Evolutionary conservation across 2,113 vertebrate genomes (phyloP).

Genomic region (Oenanthe melanoleuca): DNA sequence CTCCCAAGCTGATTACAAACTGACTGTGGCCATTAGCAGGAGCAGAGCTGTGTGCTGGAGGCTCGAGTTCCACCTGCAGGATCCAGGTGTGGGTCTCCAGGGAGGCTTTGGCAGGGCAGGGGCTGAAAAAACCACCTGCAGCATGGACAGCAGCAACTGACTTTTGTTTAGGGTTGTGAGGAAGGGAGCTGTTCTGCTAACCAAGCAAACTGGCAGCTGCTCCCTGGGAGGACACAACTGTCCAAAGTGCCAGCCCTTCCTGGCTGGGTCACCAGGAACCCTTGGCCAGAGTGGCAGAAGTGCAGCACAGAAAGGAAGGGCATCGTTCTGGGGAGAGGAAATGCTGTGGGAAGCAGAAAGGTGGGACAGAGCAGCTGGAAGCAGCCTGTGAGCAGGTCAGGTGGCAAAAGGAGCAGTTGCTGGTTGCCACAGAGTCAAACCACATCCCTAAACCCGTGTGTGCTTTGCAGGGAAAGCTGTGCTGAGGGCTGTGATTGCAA

Average conservation of each 20-base stretch:
- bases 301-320: neutral
- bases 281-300: neutral
- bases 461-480: neutral
- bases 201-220: neutral
- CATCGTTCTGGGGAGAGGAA: neutral
- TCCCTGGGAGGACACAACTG: neutral
- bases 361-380: neutral
- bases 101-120: neutral
- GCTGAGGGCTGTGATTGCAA: neutral
- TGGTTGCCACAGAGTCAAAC: neutral
- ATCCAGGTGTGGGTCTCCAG: neutral
- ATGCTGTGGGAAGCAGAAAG: neutral
- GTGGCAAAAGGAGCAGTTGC: neutral
- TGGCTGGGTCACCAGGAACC: neutral
- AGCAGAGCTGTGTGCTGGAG: neutral
- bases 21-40: accelerated
- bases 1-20: neutral
- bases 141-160: neutral
- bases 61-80: neutral
- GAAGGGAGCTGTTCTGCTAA: neutral
- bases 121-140: neutral
- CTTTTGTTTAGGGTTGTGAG: neutral
- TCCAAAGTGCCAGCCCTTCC: neutral
- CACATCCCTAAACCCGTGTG: neutral
- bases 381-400: neutral